Conservation (phyloP, 1,140 invertebrate genomes). For the Trachelipus rathkii region DNA sequence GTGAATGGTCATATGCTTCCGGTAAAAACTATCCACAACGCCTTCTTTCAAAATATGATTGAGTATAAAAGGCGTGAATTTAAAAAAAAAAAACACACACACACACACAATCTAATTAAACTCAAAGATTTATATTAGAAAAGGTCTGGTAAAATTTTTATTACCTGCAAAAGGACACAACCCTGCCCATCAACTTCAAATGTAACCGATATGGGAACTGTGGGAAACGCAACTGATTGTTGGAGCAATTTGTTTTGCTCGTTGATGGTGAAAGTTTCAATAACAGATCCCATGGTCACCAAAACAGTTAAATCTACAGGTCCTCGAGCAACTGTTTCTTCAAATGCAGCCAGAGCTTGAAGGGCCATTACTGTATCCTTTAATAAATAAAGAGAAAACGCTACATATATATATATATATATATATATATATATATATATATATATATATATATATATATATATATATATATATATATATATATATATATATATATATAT, state of each 20-base stretch:
- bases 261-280: background rate
- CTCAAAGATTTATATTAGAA: too few relatives aligned
- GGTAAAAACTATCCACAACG: background rate
- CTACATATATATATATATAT: background rate
- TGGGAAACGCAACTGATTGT: conserved; percentile 24
- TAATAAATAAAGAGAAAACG: too few relatives aligned
- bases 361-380: conserved; percentile 43
- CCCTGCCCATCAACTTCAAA: conserved; percentile 35
- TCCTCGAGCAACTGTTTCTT: conserved; percentile 60
- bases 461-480: conserved; percentile 21
- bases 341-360: conserved; percentile 38
- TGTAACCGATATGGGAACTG: conserved; percentile 29
- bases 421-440: conserved; percentile 21
- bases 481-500: conserved; percentile 14
- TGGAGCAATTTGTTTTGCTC: conserved; percentile 38
- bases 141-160: too few relatives aligned
- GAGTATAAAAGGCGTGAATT: too few relatives aligned
- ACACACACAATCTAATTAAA: too few relatives aligned
- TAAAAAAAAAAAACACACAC: too few relatives aligned
- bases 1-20: too few relatives aligned
- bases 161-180: conserved; percentile 42
- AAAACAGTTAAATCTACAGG: conserved; percentile 45
- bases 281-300: conserved; percentile 52
- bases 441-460: conserved; percentile 20
- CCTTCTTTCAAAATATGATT: background rate